Base-by-base conservation (phyloP, 2,888 invertebrate genomes). In the Diplolepis rosae region DNA sequence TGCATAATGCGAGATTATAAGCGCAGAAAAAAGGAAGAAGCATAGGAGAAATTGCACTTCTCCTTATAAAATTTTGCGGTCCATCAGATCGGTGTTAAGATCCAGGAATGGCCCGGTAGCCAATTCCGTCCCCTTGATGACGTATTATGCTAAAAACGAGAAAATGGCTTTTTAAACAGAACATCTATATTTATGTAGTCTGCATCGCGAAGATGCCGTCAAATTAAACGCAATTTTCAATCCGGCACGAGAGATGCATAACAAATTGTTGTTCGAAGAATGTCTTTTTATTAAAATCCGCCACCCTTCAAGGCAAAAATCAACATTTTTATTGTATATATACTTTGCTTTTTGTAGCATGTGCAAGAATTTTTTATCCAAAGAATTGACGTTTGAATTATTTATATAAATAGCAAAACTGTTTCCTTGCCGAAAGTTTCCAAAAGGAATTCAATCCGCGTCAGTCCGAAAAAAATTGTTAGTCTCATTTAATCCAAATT, bases 151-250 rank as follows among this genome's bases (percentile, higher is more conserved):
- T 85, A 85, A 87, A 85, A 83, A 86, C 79, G 82, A 84, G 85
- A 85, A 80, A 87, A 87, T 85, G 84, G 82, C 79, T 84, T 87
- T 87, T 87, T 87, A 85, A 87, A 85, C 82, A 83, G 83, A 83
- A 87, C 86, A 84, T 86, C 86, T 87, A 84, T 85, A 87, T 87
- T 86, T 85, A 86, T 83, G 83, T 77, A 72, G 77, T 54, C 54
- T 61, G 48, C 27, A 61, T 65, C 66, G 72, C 70, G 61, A 73
- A 68, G 35, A 69, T 11, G 48, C 15, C 72, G 68, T 72, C 74
- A 66, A 74, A 73, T 75, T 77, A 76, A 80, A 77, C 79, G 79
- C 77, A 80, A 83, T 83, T 83, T 83, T 79, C 83, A 80, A 74
- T 72, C 74, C 72, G 65, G 70, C 65, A 65, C 73, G 77, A 70